Evolutionary conservation across 1,140 invertebrate species (phyloP).

Genomic region (Drosophila punjabiensis): DNA sequence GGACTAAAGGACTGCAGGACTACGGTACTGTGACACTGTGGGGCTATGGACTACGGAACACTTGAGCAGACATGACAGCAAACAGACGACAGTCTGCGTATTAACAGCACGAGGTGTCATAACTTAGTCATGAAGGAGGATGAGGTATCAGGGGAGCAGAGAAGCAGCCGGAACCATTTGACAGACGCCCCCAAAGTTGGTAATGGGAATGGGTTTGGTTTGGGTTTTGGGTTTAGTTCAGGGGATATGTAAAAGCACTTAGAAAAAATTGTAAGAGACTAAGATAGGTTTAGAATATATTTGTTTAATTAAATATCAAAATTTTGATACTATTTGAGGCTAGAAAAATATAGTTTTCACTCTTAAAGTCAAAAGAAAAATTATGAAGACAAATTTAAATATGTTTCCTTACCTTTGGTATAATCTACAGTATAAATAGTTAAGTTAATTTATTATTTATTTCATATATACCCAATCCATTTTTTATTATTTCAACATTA

Average conservation of each 20-base stretch:
- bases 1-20: background rate
- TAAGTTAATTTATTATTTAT: too few species aligned
- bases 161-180: constrained; percentile 31
- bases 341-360: background rate
- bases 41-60: constrained; percentile 20
- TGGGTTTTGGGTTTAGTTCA: background rate
- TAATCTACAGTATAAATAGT: too few species aligned
- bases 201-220: background rate
- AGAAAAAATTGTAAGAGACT: background rate
- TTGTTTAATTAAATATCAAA: background rate
- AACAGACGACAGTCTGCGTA: constrained; percentile 57
- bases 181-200: constrained; percentile 18
- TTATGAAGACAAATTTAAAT: background rate
- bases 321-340: background rate
- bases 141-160: background rate
- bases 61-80: constrained; percentile 56
- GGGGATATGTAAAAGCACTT: background rate
- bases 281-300: background rate
- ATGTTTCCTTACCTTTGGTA: background rate
- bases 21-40: background rate
- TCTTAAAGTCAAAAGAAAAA: background rate
- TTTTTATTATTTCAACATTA: background rate
- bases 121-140: constrained; percentile 53
- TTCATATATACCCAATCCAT: background rate
- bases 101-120: constrained; percentile 54